Percentiles rank a stretch among this genome's conserved stretches.
These are phyloP conservation scores for Sardinella longiceps DNA, from an alignment of 2,797 vertebrate species.

Conservation along the genomic window DNA sequence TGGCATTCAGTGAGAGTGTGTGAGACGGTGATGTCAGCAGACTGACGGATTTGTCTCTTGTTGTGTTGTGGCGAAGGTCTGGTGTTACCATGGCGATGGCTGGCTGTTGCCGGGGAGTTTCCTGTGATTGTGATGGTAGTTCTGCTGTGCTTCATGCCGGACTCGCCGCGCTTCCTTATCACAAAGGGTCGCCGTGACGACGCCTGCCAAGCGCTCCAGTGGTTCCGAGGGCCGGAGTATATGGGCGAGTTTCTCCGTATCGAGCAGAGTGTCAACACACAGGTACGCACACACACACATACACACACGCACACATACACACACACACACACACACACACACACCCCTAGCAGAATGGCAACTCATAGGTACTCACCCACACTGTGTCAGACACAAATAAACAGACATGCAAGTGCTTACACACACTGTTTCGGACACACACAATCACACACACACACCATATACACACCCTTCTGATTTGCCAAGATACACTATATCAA, in stretches of 20 bases:
- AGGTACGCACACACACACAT: constrained; percentile 69
- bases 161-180: constrained; percentile 90
- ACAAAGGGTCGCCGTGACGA: constrained; percentile 75
- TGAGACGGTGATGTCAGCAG: background rate
- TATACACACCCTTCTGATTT: too few species aligned
- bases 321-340: background rate
- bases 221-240: constrained; percentile 82
- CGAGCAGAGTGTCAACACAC: constrained; percentile 69
- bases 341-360: too few species aligned
- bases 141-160: constrained; percentile 88
- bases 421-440: too few species aligned
- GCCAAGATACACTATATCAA: background rate
- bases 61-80: constrained; percentile 71
- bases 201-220: constrained; percentile 77
- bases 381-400: too few species aligned
- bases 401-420: too few species aligned
- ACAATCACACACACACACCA: too few species aligned
- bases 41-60: background rate
- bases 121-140: constrained; percentile 82
- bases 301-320: background rate
- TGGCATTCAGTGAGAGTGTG: background rate
- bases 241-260: constrained; percentile 76
- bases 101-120: constrained; percentile 84
- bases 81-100: constrained; percentile 88
- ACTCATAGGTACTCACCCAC: background rate